Conservation (phyloP, 2,888 invertebrate genomes). For the Caenorhabditis uteleia region DNA sequence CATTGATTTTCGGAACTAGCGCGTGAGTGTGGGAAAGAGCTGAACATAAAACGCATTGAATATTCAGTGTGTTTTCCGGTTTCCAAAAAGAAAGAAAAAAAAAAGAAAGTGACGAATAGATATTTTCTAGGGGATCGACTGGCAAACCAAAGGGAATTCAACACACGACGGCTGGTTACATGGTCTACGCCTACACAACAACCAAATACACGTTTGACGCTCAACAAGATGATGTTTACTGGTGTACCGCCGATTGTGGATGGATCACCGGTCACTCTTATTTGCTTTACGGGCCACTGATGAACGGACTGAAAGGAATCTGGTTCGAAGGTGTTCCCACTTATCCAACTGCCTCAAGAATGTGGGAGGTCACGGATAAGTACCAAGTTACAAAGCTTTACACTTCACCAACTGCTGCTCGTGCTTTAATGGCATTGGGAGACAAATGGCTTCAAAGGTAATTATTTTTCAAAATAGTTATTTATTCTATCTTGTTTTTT, state of each 20-base stretch:
- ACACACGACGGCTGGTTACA: conserved; percentile 90
- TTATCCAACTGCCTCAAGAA: conserved; percentile 88
- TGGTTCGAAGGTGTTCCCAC: conserved; percentile 93
- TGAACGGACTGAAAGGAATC: conserved; percentile 90
- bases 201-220: conserved; percentile 86
- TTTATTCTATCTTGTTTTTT: conserved; percentile 6
- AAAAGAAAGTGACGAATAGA: neutral
- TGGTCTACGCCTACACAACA: conserved; percentile 86
- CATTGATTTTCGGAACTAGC: neutral
- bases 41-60: neutral
- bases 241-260: conserved; percentile 92
- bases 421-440: conserved; percentile 93
- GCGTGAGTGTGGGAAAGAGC: neutral
- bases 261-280: conserved; percentile 78
- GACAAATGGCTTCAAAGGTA: conserved; percentile 83
- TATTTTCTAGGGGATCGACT: conserved; percentile 80
- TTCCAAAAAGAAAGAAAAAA: neutral
- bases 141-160: conserved; percentile 97
- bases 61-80: too few relatives aligned
- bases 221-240: conserved; percentile 74
- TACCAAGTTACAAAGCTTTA: conserved; percentile 90
- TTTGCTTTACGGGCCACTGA: conserved; percentile 87
- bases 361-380: conserved; percentile 90
- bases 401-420: conserved; percentile 96
- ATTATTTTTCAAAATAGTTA: too few relatives aligned